Percentiles rank a stretch among this genome's conserved stretches.
Evolutionary conservation across 2,797 vertebrate genomes (phyloP).

Genomic region (Micropoecilia bifurca): DNA sequence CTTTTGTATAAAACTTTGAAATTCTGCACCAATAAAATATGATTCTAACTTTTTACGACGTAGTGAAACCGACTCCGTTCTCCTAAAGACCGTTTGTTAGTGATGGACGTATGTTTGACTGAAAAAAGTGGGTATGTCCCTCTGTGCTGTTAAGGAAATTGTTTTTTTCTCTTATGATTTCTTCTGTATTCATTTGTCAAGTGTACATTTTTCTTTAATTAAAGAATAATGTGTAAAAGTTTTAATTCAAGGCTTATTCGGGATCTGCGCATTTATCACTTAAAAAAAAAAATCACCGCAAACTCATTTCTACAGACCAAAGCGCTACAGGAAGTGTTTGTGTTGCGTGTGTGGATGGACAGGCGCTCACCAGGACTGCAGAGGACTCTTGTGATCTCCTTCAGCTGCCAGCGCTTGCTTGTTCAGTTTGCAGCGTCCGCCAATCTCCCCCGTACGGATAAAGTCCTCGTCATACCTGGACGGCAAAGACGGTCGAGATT

Average conservation of each 20-base stretch:
- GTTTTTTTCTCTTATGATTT: too few relatives aligned
- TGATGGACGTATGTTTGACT: too few relatives aligned
- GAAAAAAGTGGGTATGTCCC: too few relatives aligned
- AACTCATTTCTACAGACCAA: neutral
- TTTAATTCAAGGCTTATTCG: neutral
- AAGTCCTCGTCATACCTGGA: conserved; percentile 96
- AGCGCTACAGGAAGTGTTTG: neutral
- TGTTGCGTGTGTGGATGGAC: neutral
- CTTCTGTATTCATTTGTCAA: too few relatives aligned
- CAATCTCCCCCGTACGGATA: conserved; percentile 88
- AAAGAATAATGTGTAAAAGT: neutral
- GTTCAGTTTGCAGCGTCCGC: conserved; percentile 88
- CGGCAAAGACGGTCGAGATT: conserved; percentile 19
- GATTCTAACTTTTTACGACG: too few relatives aligned
- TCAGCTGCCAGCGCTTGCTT: conserved; percentile 79
- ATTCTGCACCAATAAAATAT: neutral
- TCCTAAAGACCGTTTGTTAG: too few relatives aligned
- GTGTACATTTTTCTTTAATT: too few relatives aligned
- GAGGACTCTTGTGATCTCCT: conserved; percentile 93
- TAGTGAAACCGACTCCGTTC: too few relatives aligned
- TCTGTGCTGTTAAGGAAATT: neutral
- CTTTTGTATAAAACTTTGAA: neutral
- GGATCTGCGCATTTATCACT: neutral
- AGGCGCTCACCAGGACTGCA: conserved; percentile 93
- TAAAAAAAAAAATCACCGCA: neutral